Evolutionary conservation across 2,888 invertebrate species (phyloP), one percentile per base, ranked within the genome.

Genomic region (Cabera pusaria): DNA sequence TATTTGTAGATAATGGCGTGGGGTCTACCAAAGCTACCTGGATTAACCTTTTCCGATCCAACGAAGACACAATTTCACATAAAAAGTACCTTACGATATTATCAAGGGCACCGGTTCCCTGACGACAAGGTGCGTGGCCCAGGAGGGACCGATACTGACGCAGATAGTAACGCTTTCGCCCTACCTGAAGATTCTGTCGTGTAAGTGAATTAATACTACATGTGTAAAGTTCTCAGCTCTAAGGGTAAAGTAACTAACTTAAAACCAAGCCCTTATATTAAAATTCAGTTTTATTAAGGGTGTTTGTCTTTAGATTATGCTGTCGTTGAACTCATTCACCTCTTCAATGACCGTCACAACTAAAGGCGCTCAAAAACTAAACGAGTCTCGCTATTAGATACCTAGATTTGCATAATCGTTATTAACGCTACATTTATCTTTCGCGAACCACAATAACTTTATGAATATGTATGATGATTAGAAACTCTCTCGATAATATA

Each of bases 21-120:
- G 88, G 92, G 93, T 27, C 77, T 95, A 27, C 94, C 95, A 2
- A 92, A 93, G 74, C 75, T 94, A 36, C 94, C 94, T 3, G 94
- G 94, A 29, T 90, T 92, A 55, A 87, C 87, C 6, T 93, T 94
- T 67, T 75, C 86, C 18, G 93, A 94, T 71, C 91, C 93, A 2
- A 92, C 92, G 62, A 89, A 91, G 63, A 89, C 90, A 4, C 90
- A 90, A 54, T 90, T 90, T 64, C 91, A 93, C 56, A 72, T 92
- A 5, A 78, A 88, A 6, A 93, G 93, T 52, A 92, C 93, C 2
- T 91, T 95, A 42, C 88, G 90, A 19, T 90, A 90, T 57, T 86
- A 90, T 52, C 93, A 95, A 75, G 95, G 95, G 1, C 69, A 93
- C 69, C 85, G 91, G 44, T 78, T 93, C 21, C 90, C 92, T 0